phyloP scores from a whole-genome alignment of 2,888 invertebrate species.

The Salpingus planirostris region DNA sequence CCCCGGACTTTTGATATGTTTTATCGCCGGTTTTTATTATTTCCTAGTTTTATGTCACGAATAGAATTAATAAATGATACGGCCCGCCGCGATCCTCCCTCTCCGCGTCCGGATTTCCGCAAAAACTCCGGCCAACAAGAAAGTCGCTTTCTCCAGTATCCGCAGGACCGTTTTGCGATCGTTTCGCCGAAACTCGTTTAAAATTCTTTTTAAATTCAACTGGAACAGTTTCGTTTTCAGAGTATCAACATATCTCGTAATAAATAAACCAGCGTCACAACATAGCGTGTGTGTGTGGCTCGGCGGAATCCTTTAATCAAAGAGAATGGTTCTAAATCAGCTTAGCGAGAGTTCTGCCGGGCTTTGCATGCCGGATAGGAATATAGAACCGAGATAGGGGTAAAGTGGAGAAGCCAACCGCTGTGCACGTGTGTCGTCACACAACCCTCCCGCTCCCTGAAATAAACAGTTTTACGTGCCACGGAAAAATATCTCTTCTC shows the following conservation, averaged over 20 bases:
- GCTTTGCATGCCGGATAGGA: constrained; percentile 16
- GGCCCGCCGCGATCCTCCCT: neutral
- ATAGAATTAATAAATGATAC: constrained; percentile 11
- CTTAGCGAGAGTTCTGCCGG: constrained; percentile 21
- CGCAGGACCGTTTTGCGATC: too few species aligned
- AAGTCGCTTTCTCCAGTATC: too few species aligned
- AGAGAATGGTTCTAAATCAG: constrained; percentile 33
- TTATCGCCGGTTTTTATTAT: constrained; percentile 8
- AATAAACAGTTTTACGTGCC: constrained; percentile 4
- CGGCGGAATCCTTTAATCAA: constrained; percentile 29
- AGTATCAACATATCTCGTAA: constrained; percentile 23
- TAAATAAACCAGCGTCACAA: constrained; percentile 23
- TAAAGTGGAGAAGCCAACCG: constrained; percentile 12
- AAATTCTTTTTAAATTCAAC: constrained; percentile 23
- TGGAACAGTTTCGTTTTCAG: constrained; percentile 23
- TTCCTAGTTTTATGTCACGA: constrained; percentile 7
- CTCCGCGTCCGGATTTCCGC: neutral
- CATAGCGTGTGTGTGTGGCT: constrained; percentile 20
- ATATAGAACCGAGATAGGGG: constrained; percentile 9
- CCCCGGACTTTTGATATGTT: constrained; percentile 5
- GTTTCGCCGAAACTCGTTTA: too few species aligned
- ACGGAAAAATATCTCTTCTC: constrained; percentile 2
- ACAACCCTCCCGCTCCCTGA: neutral
- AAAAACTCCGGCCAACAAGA: too few species aligned
- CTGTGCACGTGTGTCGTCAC: constrained; percentile 1